A percentile compares a stretch with the other conserved stretches of the same genome.
Evolutionary conservation across 2,888 invertebrate species (phyloP).

Genomic region (Dascillus cervinus): DNA sequence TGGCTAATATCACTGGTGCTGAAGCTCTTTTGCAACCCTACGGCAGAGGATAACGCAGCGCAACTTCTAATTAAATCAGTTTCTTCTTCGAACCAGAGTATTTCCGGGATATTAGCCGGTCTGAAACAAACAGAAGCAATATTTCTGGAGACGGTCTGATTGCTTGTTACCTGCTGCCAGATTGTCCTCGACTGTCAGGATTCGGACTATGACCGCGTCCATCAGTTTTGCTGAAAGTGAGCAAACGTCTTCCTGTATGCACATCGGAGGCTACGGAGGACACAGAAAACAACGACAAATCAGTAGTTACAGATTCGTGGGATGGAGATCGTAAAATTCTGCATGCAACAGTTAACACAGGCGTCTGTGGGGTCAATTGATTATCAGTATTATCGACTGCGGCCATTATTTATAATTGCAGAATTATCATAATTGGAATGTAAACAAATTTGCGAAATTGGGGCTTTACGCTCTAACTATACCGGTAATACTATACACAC

Average conservation of each 20-base stretch:
- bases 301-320: conserved; percentile 78
- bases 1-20: conserved; percentile 72
- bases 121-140: conserved; percentile 27
- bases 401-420: conserved; percentile 13
- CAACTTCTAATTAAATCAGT: conserved; percentile 73
- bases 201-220: conserved; percentile 64
- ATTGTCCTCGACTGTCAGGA: conserved; percentile 48
- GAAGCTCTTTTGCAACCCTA: conserved; percentile 77
- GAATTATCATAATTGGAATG: conserved; percentile 4
- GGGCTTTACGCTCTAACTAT: conserved; percentile 7
- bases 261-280: conserved; percentile 52
- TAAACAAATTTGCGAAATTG: conserved; percentile 9
- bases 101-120: conserved; percentile 56
- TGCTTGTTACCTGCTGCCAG: conserved; percentile 7
- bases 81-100: conserved; percentile 65
- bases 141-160: not conserved
- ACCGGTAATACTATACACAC: conserved; percentile 6
- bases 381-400: conserved; percentile 24
- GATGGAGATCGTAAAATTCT: conserved; percentile 70
- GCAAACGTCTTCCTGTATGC: conserved; percentile 39
- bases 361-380: conserved; percentile 41
- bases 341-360: conserved; percentile 47
- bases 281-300: conserved; percentile 69
- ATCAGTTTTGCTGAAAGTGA: conserved; percentile 48
- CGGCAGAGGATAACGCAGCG: conserved; percentile 68